These are phyloP conservation scores for Rhorus exstirpatorius DNA, from an alignment of 2,888 invertebrate genomes.

Conservation along the genomic window DNA sequence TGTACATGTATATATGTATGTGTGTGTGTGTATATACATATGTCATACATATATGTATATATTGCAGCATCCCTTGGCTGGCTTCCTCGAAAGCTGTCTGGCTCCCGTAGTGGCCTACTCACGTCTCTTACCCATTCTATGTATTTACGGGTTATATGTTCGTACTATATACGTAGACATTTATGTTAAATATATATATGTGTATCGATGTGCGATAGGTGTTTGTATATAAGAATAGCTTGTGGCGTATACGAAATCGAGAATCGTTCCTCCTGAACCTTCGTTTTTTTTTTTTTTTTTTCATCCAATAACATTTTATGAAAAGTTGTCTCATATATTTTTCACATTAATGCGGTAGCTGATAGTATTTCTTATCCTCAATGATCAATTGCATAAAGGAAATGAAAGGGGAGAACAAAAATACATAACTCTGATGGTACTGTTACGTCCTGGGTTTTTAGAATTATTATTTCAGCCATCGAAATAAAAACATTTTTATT, in stretches of 20 bases:
- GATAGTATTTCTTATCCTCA: too few relatives aligned
- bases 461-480: too few relatives aligned
- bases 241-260: conserved; percentile 56
- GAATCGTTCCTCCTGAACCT: conserved; percentile 36
- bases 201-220: background rate
- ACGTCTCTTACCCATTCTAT: conserved; percentile 40
- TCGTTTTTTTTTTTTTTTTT: background rate
- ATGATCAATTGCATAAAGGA: too few relatives aligned
- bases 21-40: conserved; percentile 28
- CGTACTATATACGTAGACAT: background rate
- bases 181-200: conserved; percentile 17
- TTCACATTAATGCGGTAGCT: background rate
- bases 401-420: too few relatives aligned
- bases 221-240: conserved; percentile 8
- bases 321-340: background rate
- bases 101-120: conserved; percentile 60
- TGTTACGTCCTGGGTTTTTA: too few relatives aligned
- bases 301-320: too few relatives aligned
- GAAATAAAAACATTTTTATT: too few relatives aligned
- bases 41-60: conserved; percentile 25
- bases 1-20: conserved; percentile 30
- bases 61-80: conserved; percentile 50
- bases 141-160: conserved; percentile 42
- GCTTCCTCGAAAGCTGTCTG: conserved; percentile 62
- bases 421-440: too few relatives aligned